Evolutionary conservation across 2,113 vertebrate species (phyloP), one percentile per base, ranked within the genome.

Genomic region (Menura novaehollandiae): DNA sequence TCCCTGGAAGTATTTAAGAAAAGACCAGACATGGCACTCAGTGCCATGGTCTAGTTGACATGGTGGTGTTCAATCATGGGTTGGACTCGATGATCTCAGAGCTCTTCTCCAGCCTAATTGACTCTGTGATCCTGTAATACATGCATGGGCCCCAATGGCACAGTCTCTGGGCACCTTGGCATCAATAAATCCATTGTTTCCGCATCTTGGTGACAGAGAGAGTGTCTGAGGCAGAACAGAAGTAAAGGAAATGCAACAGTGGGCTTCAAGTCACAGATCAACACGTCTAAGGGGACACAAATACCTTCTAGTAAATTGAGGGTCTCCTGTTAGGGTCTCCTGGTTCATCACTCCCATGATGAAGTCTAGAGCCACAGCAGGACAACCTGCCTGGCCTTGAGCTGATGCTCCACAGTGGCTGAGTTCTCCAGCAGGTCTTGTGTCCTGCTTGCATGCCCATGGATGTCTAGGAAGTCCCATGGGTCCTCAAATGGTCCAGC

Each of bases 201-300:
- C 72, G 20, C 24, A 13, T 15, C 41, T 30, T 55, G 52, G 52
- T 64, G 74, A 46, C 64, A 51, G 32, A 67, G 23, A 13, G 39
- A 51, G 4, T 1, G 14, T 33, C 46, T 88, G 68, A 67, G 43
- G 35, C 52, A 23, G 51, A 62, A 30, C 0, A 66, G 68, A 58
- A 76, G 4, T 16, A 51, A 30, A 56, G 32, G 23, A 26, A 41
- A 19, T 0, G 0, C n/a, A 69, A 4, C 0, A 0, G 3, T 46
- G 49, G 20, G 20, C 53, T 86, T 83, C n/a, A 30, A 3, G 26
- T 58, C 46, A 41, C 26, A 9, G 24, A 33, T 27, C 13, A 16
- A 11, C 28, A 15, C 22, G 21, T 10, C 11, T 37, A 41, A 83
- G 62, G 44, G 44, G 15, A 44, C 19, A 32, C 49, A 69, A 58